Evolutionary conservation across 92 coral and sea anemone genomes (phyloP).

Genomic region (Parazoanthus darwini): DNA sequence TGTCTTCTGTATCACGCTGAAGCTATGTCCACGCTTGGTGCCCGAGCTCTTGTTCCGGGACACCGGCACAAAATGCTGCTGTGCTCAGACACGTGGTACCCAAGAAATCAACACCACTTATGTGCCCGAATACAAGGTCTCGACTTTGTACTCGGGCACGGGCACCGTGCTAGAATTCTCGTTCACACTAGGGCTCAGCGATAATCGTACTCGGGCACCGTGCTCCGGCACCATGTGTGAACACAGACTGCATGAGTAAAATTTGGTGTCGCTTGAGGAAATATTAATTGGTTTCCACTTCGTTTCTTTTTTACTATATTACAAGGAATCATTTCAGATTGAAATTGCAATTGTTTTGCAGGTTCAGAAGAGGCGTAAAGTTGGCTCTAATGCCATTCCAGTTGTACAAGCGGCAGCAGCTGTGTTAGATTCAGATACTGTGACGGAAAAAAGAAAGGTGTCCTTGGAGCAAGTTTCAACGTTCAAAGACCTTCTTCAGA

Average conservation of each 20-base stretch:
- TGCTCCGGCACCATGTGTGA: too few species aligned
- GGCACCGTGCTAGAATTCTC: too few species aligned
- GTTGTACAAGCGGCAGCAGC: constrained; percentile 35
- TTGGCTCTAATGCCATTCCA: constrained; percentile 50
- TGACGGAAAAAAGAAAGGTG: constrained; percentile 18
- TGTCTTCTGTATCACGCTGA: neutral
- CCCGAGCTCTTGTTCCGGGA: too few species aligned
- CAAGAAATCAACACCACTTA: too few species aligned
- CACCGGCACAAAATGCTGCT: too few species aligned
- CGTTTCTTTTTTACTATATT: neutral
- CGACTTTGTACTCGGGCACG: too few species aligned
- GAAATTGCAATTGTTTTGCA: neutral
- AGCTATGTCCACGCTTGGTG: too few species aligned
- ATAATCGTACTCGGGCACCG: too few species aligned
- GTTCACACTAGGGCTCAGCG: too few species aligned
- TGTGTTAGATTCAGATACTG: neutral
- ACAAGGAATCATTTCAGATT: neutral
- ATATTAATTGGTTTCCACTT: neutral
- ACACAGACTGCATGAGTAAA: too few species aligned
- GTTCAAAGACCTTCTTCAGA: constrained; percentile 70
- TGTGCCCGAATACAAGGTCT: too few species aligned
- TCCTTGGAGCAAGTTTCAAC: constrained; percentile 67
- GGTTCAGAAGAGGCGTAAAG: constrained; percentile 54
- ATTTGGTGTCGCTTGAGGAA: neutral
- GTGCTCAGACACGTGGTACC: too few species aligned